These are phyloP conservation scores for Lethenteron camtschaticum DNA, from an alignment of 2,113 vertebrate genomes.

Conservation along the genomic window DNA sequence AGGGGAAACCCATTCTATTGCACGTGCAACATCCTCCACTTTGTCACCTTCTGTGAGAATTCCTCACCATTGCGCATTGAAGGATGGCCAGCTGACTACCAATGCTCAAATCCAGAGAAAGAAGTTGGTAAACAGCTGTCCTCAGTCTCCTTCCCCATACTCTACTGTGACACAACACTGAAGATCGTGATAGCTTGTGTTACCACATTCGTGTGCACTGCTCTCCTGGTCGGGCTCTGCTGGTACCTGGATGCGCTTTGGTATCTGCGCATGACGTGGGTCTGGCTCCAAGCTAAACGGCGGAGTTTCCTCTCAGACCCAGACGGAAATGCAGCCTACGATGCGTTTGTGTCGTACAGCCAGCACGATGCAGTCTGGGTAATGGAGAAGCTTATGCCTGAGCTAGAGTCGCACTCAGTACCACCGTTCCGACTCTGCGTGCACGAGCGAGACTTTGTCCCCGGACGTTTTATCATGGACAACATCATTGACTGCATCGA, in stretches of 20 bases:
- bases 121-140: conserved; percentile 22
- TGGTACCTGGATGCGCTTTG: neutral
- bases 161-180: conserved; percentile 31
- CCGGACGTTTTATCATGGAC: conserved; percentile 8
- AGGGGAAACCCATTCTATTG: conserved; percentile 46
- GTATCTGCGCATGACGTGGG: conserved; percentile 7
- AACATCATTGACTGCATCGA: conserved; percentile 9
- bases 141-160: conserved; percentile 15
- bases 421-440: conserved; percentile 8
- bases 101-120: conserved; percentile 40
- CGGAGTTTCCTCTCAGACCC: neutral
- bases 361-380: conserved; percentile 8
- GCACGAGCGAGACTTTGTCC: conserved; percentile 10
- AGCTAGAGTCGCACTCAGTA: conserved; percentile 6
- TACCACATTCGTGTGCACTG: conserved; percentile 8
- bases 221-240: neutral
- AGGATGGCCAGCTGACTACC: conserved; percentile 22
- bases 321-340: neutral
- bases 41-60: conserved; percentile 15
- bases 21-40: conserved; percentile 45
- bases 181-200: conserved; percentile 25
- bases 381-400: conserved; percentile 7
- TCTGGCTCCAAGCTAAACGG: conserved; percentile 8
- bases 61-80: conserved; percentile 18
- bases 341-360: conserved; percentile 11